Evolutionary conservation across 2,888 invertebrate species (phyloP).

Genomic region (Apantesis nais): DNA sequence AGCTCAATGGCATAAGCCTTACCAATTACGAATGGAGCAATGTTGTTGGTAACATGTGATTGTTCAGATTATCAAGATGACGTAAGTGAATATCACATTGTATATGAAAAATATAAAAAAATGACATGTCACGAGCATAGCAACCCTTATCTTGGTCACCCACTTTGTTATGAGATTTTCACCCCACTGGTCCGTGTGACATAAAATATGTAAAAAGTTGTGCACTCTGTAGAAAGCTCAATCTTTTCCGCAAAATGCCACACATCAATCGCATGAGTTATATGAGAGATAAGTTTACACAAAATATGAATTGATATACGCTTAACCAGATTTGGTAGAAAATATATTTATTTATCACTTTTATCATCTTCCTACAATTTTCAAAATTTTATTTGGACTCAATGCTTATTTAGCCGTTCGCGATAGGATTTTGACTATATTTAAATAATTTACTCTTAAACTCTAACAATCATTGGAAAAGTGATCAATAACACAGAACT

Average conservation of each 20-base stretch:
- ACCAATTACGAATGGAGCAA: not conserved
- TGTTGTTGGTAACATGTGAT: not conserved
- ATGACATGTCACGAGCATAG: constrained; percentile 1
- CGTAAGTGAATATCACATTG: not conserved
- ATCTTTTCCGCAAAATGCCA: not conserved
- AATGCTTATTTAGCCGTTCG: no score
- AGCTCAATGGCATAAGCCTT: not conserved
- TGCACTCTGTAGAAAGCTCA: not conserved
- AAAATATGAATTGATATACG: not conserved
- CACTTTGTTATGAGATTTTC: not conserved
- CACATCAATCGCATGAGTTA: not conserved
- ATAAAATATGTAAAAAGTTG: not conserved
- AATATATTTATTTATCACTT: no score
- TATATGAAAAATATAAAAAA: not conserved
- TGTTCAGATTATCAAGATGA: not conserved
- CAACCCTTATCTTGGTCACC: not conserved
- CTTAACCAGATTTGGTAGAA: not conserved
- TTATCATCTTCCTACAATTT: no score
- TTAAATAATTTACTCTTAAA: no score
- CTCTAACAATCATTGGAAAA: no score
- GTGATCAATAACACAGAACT: no score
- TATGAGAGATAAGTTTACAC: no score
- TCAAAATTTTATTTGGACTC: no score
- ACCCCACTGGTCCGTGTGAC: not conserved
- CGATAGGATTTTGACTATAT: no score